phyloP scores from a whole-genome alignment of 2,113 vertebrate species.

The Alethe diademata region DNA sequence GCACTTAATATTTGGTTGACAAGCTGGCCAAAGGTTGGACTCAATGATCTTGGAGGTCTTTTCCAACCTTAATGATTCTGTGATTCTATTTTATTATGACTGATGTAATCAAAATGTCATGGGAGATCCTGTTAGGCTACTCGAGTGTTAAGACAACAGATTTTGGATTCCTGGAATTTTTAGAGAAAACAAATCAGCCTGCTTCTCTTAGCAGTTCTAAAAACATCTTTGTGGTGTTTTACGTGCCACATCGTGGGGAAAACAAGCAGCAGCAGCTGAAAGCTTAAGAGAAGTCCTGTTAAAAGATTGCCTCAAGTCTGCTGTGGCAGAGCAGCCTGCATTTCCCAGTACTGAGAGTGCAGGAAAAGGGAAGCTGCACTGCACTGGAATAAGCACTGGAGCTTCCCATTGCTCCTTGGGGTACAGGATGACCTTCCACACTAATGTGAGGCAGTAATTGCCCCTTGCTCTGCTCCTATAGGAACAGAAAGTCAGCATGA shows the following conservation, averaged over 20 bases:
- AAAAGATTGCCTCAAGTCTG: background rate
- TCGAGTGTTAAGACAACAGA: background rate
- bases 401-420: background rate
- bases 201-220: background rate
- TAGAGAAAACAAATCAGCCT: background rate
- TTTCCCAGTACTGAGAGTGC: background rate
- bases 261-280: background rate
- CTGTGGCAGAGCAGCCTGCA: accelerated
- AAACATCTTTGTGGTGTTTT: background rate
- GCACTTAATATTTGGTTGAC: background rate
- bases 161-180: background rate
- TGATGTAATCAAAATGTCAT: background rate
- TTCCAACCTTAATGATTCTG: background rate
- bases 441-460: background rate
- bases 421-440: accelerated
- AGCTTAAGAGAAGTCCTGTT: background rate
- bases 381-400: background rate
- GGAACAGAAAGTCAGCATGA: background rate
- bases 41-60: background rate
- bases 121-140: background rate
- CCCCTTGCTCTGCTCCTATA: background rate
- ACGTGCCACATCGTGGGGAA: background rate
- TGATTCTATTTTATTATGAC: background rate
- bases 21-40: background rate
- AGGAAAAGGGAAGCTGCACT: background rate